Evolutionary conservation across 2,888 invertebrate species (phyloP).

Genomic region (Salpingus planirostris): DNA sequence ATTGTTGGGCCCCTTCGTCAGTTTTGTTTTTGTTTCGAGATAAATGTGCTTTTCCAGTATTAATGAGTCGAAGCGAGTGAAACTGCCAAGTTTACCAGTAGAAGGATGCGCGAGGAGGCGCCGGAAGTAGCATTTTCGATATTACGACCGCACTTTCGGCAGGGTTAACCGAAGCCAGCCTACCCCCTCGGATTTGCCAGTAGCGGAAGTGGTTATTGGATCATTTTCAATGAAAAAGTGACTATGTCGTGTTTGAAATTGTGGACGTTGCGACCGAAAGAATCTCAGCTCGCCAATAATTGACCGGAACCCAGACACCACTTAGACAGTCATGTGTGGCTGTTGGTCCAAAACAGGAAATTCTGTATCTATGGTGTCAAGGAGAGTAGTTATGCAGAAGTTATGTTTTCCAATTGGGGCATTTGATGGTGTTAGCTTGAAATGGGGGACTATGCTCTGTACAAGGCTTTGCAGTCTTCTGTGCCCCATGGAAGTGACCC

Average conservation of each 20-base stretch:
- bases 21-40: slow-evolving; percentile 28
- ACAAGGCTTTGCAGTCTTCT: slow-evolving; percentile 38
- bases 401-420: slow-evolving; percentile 16
- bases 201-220: slow-evolving; percentile 13
- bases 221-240: slow-evolving; percentile 4
- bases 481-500: slow-evolving; percentile 32
- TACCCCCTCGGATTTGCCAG: too few relatives aligned
- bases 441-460: slow-evolving; percentile 40
- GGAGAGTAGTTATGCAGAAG: slow-evolving; percentile 23
- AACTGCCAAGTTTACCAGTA: neutral
- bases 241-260: slow-evolving; percentile 6
- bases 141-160: too few relatives aligned
- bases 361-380: too few relatives aligned
- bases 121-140: too few relatives aligned
- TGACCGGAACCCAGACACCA: slow-evolving; percentile 7
- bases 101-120: slow-evolving; percentile 3
- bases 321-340: too few relatives aligned
- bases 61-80: slow-evolving; percentile 3
- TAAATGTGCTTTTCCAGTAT: slow-evolving; percentile 16
- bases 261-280: slow-evolving; percentile 10
- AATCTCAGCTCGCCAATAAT: slow-evolving; percentile 4
- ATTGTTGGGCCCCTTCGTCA: slow-evolving; percentile 29
- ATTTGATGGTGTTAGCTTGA: slow-evolving; percentile 25
- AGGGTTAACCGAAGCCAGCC: too few relatives aligned
- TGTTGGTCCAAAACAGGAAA: too few relatives aligned